phyloP scores from a whole-genome alignment of 2,888 invertebrate species.

The Cancer borealis region DNA sequence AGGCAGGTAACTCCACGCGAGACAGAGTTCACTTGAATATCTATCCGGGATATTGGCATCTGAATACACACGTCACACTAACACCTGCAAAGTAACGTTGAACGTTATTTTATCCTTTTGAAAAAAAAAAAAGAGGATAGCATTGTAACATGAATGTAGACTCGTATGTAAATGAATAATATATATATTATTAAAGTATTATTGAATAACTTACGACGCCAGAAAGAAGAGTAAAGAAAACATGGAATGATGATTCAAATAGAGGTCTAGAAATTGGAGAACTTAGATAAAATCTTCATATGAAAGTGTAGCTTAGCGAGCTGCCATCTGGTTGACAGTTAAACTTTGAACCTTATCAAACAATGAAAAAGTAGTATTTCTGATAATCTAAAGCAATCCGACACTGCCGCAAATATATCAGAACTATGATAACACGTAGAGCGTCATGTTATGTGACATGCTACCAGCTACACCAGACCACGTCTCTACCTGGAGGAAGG shows the following conservation, averaged over 20 bases:
- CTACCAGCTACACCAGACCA: neutral
- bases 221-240: neutral
- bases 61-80: neutral
- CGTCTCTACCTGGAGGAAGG: neutral
- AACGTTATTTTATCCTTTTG: neutral
- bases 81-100: neutral
- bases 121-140: neutral
- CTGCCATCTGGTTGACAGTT: neutral
- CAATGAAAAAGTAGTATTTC: neutral
- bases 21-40: constrained; percentile 29
- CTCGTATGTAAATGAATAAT: too few relatives aligned
- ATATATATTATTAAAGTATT: too few relatives aligned
- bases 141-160: neutral
- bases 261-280: neutral
- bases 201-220: neutral
- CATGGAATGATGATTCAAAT: neutral
- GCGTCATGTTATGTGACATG: neutral
- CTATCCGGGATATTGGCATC: neutral
- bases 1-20: constrained; percentile 9
- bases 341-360: neutral
- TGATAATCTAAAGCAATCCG: neutral
- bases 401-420: neutral
- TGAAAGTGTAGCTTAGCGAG: neutral
- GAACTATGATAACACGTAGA: neutral
- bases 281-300: neutral